Percentiles rank a stretch among this genome's conserved stretches.
phyloP scores from a whole-genome alignment of 2,797 vertebrate genomes.

The Galago senegalensis region DNA sequence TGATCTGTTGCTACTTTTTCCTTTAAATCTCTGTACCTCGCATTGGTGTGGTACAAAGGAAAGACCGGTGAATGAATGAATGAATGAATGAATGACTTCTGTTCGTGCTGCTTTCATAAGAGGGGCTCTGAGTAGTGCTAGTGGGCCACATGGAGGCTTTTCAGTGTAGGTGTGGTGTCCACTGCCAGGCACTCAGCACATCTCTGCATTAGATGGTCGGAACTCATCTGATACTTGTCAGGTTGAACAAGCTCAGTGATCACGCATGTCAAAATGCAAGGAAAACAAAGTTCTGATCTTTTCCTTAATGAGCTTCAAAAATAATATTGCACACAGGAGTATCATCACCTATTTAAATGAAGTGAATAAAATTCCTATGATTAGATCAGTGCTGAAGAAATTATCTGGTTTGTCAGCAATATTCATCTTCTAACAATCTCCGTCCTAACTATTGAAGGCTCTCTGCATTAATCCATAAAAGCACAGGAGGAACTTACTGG shows the following conservation, averaged over 20 bases:
- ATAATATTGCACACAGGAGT: neutral
- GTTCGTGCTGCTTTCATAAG: neutral
- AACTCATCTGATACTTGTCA: neutral
- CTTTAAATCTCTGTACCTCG: neutral
- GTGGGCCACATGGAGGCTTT: neutral
- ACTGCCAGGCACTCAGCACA: neutral
- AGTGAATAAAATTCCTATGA: neutral
- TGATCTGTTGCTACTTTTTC: neutral
- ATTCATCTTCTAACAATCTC: conserved; percentile 1
- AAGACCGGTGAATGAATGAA: neutral
- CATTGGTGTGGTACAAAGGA: neutral
- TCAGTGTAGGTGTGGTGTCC: neutral
- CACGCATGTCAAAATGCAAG: neutral
- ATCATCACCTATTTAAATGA: neutral
- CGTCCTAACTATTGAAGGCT: neutral
- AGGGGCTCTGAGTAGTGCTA: neutral
- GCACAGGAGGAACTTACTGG: neutral
- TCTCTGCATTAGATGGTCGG: neutral
- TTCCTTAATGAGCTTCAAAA: neutral
- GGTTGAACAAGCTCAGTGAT: neutral
- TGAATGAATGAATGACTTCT: neutral
- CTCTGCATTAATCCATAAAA: conserved; percentile 13
- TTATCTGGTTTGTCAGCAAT: neutral
- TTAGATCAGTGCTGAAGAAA: neutral
- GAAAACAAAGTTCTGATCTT: conserved; percentile 34